Evolutionary conservation across 1,140 invertebrate species (phyloP).

Genomic region (Drosophila sproati): DNA sequence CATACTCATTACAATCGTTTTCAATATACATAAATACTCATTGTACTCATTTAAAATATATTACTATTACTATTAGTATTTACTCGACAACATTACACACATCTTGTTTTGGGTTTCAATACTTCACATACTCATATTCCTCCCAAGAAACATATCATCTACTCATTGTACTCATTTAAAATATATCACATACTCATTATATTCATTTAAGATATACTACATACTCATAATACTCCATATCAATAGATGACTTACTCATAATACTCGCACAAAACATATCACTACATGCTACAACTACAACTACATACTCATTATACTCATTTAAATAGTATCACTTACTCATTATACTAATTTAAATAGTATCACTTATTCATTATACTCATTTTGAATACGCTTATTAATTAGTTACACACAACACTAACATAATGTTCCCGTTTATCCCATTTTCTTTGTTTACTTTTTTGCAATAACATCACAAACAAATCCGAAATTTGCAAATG

Average conservation of each 20-base stretch:
- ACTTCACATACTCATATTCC: background rate
- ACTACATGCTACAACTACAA: too few species aligned
- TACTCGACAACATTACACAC: background rate
- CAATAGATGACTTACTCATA: background rate
- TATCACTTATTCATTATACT: conserved; percentile 11
- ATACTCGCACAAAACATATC: too few species aligned
- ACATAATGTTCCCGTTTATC: conserved; percentile 53
- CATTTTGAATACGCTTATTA: conserved; percentile 40
- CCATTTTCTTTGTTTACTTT: conserved; percentile 45
- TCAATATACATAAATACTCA: background rate
- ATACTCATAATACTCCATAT: background rate
- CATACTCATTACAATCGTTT: background rate
- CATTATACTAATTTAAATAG: conserved; percentile 11
- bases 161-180: conserved; percentile 12
- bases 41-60: background rate
- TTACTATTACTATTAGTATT: background rate
- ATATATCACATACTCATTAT: conserved; percentile 14
- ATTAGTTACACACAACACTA: conserved; percentile 67
- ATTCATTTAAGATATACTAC: background rate
- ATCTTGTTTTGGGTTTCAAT: background rate
- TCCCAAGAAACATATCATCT: background rate
- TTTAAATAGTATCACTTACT: background rate
- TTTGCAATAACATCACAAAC: conserved; percentile 36
- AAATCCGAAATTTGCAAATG: conserved; percentile 9
- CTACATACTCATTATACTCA: background rate